A percentile compares a stretch with the other conserved stretches of the same genome.
These are phyloP conservation scores for Biston betularia DNA, from an alignment of 2,888 invertebrate genomes.

Conservation along the genomic window DNA sequence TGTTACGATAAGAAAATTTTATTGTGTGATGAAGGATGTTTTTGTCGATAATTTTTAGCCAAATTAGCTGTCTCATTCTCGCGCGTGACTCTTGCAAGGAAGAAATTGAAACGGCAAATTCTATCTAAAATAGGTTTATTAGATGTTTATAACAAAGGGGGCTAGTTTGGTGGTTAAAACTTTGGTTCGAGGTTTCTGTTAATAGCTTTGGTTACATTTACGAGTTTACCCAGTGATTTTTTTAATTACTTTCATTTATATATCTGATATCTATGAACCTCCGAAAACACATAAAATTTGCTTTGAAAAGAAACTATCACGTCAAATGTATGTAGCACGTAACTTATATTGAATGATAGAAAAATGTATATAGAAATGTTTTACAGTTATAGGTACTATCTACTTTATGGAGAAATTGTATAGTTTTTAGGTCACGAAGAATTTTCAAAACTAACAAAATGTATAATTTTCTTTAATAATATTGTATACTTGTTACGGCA, in stretches of 20 bases:
- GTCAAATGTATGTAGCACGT: background rate
- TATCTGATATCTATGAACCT: background rate
- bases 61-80: background rate
- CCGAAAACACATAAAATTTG: background rate
- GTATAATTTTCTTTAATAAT: conserved; percentile 22
- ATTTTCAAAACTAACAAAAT: conserved; percentile 1
- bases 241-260: background rate
- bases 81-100: background rate
- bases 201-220: background rate
- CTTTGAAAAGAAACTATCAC: conserved; percentile 5
- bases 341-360: conserved; percentile 10
- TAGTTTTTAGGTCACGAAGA: conserved; percentile 3
- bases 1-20: conserved; percentile 3
- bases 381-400: background rate
- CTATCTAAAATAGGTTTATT: background rate
- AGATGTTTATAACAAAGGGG: background rate
- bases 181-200: conserved; percentile 7
- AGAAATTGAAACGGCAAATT: background rate
- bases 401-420: background rate
- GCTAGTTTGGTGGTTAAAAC: background rate
- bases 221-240: conserved; percentile 4
- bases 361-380: conserved; percentile 6
- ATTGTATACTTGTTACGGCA: conserved; percentile 27
- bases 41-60: background rate
- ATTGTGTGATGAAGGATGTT: conserved; percentile 5